Conservation (phyloP, 2,888 invertebrate genomes). For the Brenthis ino region DNA sequence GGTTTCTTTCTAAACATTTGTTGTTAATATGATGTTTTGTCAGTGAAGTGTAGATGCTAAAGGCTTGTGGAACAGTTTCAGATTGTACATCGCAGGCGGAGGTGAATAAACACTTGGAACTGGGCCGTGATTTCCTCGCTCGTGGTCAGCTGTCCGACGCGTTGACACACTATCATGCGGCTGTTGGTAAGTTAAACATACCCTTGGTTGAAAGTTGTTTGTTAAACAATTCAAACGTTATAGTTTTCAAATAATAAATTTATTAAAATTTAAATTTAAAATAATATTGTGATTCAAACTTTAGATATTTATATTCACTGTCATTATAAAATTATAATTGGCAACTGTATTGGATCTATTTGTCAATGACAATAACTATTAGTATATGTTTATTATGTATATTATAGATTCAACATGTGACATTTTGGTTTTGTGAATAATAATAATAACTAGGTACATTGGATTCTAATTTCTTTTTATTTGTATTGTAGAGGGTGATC, state of each 20-base stretch:
- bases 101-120: constrained; percentile 95
- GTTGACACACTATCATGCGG: constrained; percentile 97
- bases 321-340: constrained; percentile 24
- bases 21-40: constrained; percentile 43
- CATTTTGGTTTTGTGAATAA: neutral
- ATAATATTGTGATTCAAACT: neutral
- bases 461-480: neutral
- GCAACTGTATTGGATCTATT: constrained; percentile 12
- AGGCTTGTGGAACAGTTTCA: constrained; percentile 75
- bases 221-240: neutral
- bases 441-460: neutral
- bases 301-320: constrained; percentile 22
- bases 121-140: constrained; percentile 95
- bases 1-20: constrained; percentile 32
- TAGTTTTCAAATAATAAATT: no score
- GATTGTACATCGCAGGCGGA: constrained; percentile 88
- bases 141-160: constrained; percentile 98
- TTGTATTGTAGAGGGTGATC: constrained; percentile 91
- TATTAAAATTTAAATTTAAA: no score
- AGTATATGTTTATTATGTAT: constrained; percentile 8
- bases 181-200: constrained; percentile 88
- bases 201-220: neutral
- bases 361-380: constrained; percentile 1
- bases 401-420: neutral
- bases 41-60: constrained; percentile 20